Evolutionary conservation across 1,140 invertebrate species (phyloP).

Genomic region (Himalopsyche phryganea): DNA sequence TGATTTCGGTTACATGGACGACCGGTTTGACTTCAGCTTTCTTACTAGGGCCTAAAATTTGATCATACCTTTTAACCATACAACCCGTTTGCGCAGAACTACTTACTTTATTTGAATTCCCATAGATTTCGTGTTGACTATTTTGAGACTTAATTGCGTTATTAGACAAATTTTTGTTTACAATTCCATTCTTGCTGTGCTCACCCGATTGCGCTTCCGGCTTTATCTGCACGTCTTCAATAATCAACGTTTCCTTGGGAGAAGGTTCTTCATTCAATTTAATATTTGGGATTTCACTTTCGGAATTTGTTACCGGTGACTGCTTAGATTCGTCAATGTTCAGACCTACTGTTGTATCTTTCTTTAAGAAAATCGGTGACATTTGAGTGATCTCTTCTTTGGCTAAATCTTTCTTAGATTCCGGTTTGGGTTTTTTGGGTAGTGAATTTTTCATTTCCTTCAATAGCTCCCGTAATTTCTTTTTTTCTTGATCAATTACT

Average conservation of each 20-base stretch:
- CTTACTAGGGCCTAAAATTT: not conserved
- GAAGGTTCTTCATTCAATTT: no score
- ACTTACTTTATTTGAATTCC: conserved; percentile 18
- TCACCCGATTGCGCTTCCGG: no score
- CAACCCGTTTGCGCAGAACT: conserved; percentile 31
- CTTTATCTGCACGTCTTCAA: no score
- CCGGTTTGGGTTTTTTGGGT: conserved; percentile 48
- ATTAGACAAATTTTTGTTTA: not conserved
- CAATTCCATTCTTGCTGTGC: not conserved
- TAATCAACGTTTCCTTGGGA: no score
- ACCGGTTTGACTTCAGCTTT: not conserved
- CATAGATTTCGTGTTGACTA: not conserved
- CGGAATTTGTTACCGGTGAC: no score
- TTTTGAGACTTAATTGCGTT: not conserved
- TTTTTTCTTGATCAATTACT: conserved; percentile 47
- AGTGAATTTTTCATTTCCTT: conserved; percentile 67
- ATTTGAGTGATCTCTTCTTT: no score
- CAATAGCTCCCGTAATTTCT: conserved; percentile 59
- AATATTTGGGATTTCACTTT: no score
- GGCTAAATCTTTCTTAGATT: not conserved
- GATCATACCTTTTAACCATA: conserved; percentile 18
- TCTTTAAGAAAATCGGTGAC: no score
- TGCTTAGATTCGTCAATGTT: no score
- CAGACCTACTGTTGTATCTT: no score
- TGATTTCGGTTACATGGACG: no score